These are phyloP conservation scores for Stictocephala bisonia DNA, from an alignment of 2,888 invertebrate genomes.

Conservation along the genomic window DNA sequence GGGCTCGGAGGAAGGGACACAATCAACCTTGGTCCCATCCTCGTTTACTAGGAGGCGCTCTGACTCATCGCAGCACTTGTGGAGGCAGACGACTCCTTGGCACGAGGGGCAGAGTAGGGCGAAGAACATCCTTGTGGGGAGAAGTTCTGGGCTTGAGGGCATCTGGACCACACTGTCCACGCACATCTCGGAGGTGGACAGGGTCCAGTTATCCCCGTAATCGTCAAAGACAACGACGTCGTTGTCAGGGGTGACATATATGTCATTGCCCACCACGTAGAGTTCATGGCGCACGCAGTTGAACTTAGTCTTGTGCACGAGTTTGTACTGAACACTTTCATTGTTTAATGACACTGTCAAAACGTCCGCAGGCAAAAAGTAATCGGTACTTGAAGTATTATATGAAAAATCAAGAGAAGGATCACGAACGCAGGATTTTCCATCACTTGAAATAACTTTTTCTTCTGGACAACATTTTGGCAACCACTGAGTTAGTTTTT, in stretches of 20 bases:
- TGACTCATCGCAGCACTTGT: constrained; percentile 18
- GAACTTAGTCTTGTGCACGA: constrained; percentile 6
- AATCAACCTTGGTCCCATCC: neutral
- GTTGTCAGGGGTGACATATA: neutral
- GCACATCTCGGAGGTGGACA: constrained; percentile 1
- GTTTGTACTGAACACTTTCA: neutral
- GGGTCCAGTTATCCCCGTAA: neutral
- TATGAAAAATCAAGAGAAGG: too few relatives aligned
- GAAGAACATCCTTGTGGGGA: neutral
- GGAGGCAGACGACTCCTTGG: neutral
- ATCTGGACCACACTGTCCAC: neutral
- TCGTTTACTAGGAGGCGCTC: neutral
- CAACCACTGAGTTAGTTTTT: neutral
- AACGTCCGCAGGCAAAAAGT: too few relatives aligned
- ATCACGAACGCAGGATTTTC: neutral
- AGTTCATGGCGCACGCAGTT: constrained; percentile 2
- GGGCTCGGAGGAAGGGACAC: neutral
- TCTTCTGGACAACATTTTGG: constrained; percentile 15
- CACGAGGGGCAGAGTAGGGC: constrained; percentile 21
- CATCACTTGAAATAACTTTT: neutral
- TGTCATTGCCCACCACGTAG: constrained; percentile 8
- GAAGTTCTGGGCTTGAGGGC: neutral
- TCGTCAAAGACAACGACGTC: neutral
- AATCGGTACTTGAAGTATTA: too few relatives aligned
- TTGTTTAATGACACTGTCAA: neutral